Percentiles rank a stretch among this genome's conserved stretches.
Conservation (phyloP, 2,888 invertebrate species). For the Patella caerulea region DNA sequence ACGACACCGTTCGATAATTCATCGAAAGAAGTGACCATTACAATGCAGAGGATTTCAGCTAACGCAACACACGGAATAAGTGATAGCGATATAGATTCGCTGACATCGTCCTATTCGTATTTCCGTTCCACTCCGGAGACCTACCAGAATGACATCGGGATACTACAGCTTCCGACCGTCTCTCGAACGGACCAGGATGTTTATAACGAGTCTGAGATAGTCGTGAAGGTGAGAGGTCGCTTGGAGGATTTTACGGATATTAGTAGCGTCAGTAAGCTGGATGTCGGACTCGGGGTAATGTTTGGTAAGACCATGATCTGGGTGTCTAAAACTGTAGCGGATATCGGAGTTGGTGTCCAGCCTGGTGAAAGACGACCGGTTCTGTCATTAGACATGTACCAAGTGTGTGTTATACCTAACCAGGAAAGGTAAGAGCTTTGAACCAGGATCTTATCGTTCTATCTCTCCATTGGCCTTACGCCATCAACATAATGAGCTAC, state of each 20-base stretch:
- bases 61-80: conserved; percentile 14
- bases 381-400: neutral
- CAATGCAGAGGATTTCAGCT: neutral
- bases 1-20: conserved; percentile 14
- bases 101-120: neutral
- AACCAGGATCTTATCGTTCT: neutral
- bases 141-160: conserved; percentile 19
- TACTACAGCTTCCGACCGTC: conserved; percentile 4
- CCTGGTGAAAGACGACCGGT: conserved; percentile 1
- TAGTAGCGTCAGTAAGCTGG: conserved; percentile 13
- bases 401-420: neutral
- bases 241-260: conserved; percentile 21
- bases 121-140: conserved; percentile 12
- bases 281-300: conserved; percentile 22
- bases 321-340: conserved; percentile 9
- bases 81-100: neutral
- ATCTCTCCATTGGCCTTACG: too few relatives aligned
- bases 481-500: too few relatives aligned
- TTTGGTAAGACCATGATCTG: conserved; percentile 20
- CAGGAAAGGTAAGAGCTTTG: conserved; percentile 15
- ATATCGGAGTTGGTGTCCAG: conserved; percentile 10
- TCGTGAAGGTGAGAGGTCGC: neutral
- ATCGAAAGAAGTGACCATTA: conserved; percentile 18
- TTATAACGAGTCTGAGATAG: neutral
- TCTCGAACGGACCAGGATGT: neutral